Percentiles rank a stretch among this genome's conserved stretches.
These are phyloP conservation scores for Parnassius orleans DNA, from an alignment of 2,888 invertebrate genomes.

Conservation along the genomic window DNA sequence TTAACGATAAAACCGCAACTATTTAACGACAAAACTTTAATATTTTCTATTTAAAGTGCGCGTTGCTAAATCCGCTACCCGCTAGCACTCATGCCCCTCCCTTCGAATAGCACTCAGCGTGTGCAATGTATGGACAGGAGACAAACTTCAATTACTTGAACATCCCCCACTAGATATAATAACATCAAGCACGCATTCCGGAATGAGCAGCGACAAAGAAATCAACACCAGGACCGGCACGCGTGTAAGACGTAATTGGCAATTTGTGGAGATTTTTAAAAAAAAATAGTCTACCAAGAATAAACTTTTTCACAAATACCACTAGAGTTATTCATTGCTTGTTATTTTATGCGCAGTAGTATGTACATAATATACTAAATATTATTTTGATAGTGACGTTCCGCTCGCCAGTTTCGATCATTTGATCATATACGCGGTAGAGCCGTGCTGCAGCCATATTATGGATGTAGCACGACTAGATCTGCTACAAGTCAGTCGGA, in stretches of 20 bases:
- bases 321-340: neutral
- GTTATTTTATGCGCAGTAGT: too few relatives aligned
- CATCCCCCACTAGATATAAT: conserved; percentile 28
- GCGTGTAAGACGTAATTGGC: conserved; percentile 16
- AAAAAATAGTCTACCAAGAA: neutral
- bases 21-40: too few relatives aligned
- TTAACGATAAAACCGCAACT: too few relatives aligned
- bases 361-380: too few relatives aligned
- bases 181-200: conserved; percentile 32
- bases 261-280: conserved; percentile 18
- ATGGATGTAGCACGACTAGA: too few relatives aligned
- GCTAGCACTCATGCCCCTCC: conserved; percentile 3
- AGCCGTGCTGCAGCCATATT: too few relatives aligned
- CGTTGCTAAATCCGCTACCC: conserved; percentile 7
- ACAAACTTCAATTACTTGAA: conserved; percentile 27
- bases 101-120: conserved; percentile 6
- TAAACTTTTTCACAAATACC: conserved; percentile 3
- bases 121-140: conserved; percentile 4
- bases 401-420: too few relatives aligned
- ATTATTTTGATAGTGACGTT: too few relatives aligned
- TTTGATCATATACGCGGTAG: too few relatives aligned
- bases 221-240: conserved; percentile 24
- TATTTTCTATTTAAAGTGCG: too few relatives aligned
- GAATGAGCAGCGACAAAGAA: conserved; percentile 23
- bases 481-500: too few relatives aligned